Evolutionary conservation across 2,113 vertebrate genomes (phyloP), one percentile per base, ranked within the genome.

Genomic region (Cephalophus harveyi): DNA sequence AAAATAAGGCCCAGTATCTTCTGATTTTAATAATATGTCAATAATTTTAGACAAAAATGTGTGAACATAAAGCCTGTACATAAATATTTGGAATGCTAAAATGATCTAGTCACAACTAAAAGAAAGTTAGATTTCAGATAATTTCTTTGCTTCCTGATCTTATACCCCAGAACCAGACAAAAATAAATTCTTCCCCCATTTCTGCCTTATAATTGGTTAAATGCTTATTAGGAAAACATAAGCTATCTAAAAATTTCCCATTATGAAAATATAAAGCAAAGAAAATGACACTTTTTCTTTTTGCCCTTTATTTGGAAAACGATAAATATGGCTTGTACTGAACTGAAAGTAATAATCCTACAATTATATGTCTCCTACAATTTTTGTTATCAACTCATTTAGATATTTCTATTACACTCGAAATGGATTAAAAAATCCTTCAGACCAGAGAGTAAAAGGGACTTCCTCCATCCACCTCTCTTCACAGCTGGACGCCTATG

Each of bases 61-160:
- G 21, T 95, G 50, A 48, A 6, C 13, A 40, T 64, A 84, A 97
- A 95, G 40, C 19, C 30, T 85, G 55, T 25, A 23, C 6, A 83
- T 8, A 96, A 89, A 90, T 97, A 60, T 86, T 84, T 94, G 71
- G 50, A 95, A 82, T 89, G 5, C 4, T 57, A 93, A 94, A 88
- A 64, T 78, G 16, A 93, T 64, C 23, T 76, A 64, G 23, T 50
- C 16, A 76, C 40, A 60, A 50, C 6, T 81, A 82, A 82, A 27
- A 78, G 17, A 46, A 95, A 78, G 85, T 16, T 57, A 94, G 67
- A 96, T 2, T 55, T 71, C 21, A 96, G 36, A 2, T 15, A 16
- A 40, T 89, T 84, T 85, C 9, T 27, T 59, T 89, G 64, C 17
- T 48, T 90, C 46, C 13, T 87, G 40, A 96, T 15, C 14, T 94